These are phyloP conservation scores for Trichogramma dendrolimi DNA, from an alignment of 2,888 invertebrate genomes.

Conservation along the genomic window DNA sequence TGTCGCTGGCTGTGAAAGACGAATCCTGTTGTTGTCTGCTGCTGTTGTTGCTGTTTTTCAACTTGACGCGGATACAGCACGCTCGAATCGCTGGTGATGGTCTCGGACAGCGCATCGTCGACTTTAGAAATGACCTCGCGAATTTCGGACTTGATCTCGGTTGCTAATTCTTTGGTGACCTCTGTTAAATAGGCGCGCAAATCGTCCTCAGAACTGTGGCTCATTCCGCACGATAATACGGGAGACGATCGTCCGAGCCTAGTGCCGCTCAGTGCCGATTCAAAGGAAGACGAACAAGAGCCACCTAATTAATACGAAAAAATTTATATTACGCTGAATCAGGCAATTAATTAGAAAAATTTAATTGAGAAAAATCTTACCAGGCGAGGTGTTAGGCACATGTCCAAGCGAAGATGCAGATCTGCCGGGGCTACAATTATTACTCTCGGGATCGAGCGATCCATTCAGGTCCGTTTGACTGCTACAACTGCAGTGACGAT, in stretches of 20 bases:
- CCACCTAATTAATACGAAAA: conserved; percentile 1
- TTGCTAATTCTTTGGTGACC: conserved; percentile 73
- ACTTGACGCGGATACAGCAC: conserved; percentile 42
- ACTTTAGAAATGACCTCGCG: conserved; percentile 76
- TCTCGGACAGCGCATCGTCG: conserved; percentile 72
- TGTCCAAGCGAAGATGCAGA: conserved; percentile 44
- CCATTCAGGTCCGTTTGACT: conserved; percentile 67
- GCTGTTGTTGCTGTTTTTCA: conserved; percentile 29
- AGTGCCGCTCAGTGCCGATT: conserved; percentile 31
- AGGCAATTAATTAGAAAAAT: conserved; percentile 18
- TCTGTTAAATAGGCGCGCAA: conserved; percentile 73
- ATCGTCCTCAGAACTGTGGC: conserved; percentile 60
- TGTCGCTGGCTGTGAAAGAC: conserved; percentile 71
- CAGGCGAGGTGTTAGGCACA: conserved; percentile 39
- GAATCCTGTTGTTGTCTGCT: conserved; percentile 50
- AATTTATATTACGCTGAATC: conserved; percentile 14
- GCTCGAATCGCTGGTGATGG: conserved; percentile 58
- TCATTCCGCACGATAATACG: conserved; percentile 37
- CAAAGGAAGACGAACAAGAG: conserved; percentile 31
- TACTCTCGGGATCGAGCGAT: conserved; percentile 59
- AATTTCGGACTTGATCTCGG: conserved; percentile 77
- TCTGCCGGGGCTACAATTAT: conserved; percentile 42
- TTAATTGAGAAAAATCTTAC: conserved; percentile 34
- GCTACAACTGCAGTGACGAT: conserved; percentile 65
- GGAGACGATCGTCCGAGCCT: conserved; percentile 47